Base-by-base conservation (phyloP, 2,797 vertebrate genomes). In the Yasuhikotakia modesta region DNA sequence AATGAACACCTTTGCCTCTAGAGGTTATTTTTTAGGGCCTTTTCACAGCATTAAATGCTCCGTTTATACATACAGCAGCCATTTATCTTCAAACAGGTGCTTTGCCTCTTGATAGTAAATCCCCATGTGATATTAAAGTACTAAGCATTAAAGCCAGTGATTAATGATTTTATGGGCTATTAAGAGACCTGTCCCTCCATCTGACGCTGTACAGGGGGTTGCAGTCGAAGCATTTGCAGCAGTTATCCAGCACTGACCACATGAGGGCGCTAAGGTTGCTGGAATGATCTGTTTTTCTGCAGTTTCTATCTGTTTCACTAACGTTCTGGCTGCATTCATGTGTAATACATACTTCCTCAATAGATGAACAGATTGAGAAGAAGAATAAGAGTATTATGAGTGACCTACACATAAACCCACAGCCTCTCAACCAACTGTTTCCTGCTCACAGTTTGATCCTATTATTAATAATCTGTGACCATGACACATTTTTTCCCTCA, bases 251-350 rank as follows among this genome's bases (percentile, higher is more conserved):
- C 63, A 63, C 66, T 88, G 82, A 79, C 91, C 93, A 94, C 92
- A 84, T 88, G 93, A 89, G 89, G 92, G 92, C 85, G 90, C 92
- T 90, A 90, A 88, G 86, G 78, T 77, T 61, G 5, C 58, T 68
- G 21, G 12, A 75, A 71, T 57, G 27, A 55, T 27, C 1, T 17
- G 5, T 5, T 27, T 14, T 48, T 27, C 21, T 24, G 27, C 12
- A 19, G 22, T 50, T 16, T 14, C 48, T 27, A 27, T 27, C 27
- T 27, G 27, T 27, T 27, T 27, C 27, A 24, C 30, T 39, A 14
- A 46, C 5, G 19, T 16, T n/a, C 27, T 70, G 64, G 12, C 45
- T 39, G 11, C 60, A 52, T 46, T 21, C 21, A 14, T 57, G 14
- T 65, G 27, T 45, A 64, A 2, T 27, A 45, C 58, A 43, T 65